Evolutionary conservation across 2,797 vertebrate genomes (phyloP), one percentile per base, ranked within the genome.

Genomic region (Thalassophryne amazonica): DNA sequence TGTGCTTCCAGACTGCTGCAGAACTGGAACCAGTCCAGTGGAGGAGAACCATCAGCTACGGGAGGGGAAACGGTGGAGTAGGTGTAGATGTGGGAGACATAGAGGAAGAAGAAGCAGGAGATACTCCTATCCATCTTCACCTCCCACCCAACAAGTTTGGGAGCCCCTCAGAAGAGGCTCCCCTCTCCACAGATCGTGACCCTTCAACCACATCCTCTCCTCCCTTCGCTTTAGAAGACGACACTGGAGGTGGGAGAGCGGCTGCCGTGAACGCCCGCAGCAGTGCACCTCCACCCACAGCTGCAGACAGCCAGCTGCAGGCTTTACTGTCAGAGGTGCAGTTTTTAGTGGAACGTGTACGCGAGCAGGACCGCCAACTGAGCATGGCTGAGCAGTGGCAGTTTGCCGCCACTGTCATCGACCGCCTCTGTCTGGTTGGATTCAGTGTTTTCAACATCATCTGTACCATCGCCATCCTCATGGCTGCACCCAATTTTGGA

Each of bases 401-500:
- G 80, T 93, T 93, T 23, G 92, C 90, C 0, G 91, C 90, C 0
- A 90, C 91, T 0, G 91, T 93, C 37, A 86, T 93, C 0, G 92
- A 93, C 65, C 89, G 92, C 1, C 78, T 93, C 38, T 93, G 92
- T 46, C 75, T 93, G 52, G 83, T 93, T 13, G 90, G 88, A 31
- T 93, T 93, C 68, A 92, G 88, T 9, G 80, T 93, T 56, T 90
- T 93, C 73, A 93, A 93, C 86, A 91, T 90, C 56, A 87, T 91
- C 80, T 93, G 90, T 57, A 92, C 92, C 53, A 91, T 93, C 18
- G 88, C 91, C 19, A 93, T 93, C 50, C 91, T 93, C 43, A 92
- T 93, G 91, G 90, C 92, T 1, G 92, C 92, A 1, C 92, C 92
- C 46, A 93, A 93, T 70, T 93, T 93, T 38, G 91, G 86, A 5